A percentile compares a stretch with the other conserved stretches of the same genome.
These are phyloP conservation scores for Sarcophaga caerulescens DNA, from an alignment of 2,888 invertebrate genomes.

Conservation along the genomic window DNA sequence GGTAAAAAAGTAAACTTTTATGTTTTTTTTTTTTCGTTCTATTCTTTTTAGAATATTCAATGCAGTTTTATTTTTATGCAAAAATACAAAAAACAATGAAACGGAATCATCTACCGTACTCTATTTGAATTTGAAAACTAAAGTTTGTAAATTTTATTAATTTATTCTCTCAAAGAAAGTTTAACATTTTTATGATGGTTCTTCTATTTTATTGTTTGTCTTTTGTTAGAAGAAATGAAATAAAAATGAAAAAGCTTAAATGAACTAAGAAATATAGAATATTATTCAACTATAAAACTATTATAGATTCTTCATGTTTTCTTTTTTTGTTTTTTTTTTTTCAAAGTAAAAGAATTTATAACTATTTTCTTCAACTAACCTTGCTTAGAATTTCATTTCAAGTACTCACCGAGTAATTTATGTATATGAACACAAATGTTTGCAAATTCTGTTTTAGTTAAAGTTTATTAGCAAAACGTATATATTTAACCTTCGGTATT, in stretches of 20 bases:
- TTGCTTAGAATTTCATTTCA: not conserved
- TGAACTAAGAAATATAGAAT: not conserved
- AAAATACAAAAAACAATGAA: not conserved
- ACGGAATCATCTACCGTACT: no score
- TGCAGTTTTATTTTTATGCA: not conserved
- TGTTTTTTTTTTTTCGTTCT: not conserved
- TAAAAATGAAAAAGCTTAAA: not conserved
- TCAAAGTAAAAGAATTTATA: not conserved
- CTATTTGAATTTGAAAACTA: slow-evolving; percentile 3
- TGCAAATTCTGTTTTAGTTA: no score
- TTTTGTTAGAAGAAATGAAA: not conserved
- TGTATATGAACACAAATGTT: not conserved
- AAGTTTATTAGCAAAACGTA: not conserved
- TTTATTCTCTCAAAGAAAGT: slow-evolving; percentile 8
- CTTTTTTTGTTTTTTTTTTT: not conserved
- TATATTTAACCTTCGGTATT: not conserved
- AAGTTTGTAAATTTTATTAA: not conserved
- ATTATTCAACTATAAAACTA: not conserved
- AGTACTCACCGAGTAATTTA: not conserved
- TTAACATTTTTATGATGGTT: not conserved
- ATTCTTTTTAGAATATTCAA: not conserved
- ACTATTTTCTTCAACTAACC: not conserved
- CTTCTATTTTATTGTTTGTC: slow-evolving; percentile 1
- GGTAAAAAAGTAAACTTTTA: not conserved
- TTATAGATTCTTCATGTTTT: not conserved